Conservation (phyloP, 2,888 invertebrate genomes). For the Cartodere bifasciata region DNA sequence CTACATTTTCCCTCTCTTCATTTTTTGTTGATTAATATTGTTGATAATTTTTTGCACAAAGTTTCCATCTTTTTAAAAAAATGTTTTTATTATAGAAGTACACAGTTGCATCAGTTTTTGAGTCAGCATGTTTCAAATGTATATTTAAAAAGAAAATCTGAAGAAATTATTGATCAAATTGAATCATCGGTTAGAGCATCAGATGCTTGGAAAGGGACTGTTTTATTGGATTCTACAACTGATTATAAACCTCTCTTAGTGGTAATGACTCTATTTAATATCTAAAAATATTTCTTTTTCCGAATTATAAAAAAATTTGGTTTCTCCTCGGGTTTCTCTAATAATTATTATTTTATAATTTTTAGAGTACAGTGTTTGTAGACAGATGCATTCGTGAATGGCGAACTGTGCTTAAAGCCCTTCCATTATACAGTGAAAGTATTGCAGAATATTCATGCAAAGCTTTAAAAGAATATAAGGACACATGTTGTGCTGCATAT, state of each 20-base stretch:
- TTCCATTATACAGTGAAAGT: constrained; percentile 63
- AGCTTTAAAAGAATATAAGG: constrained; percentile 58
- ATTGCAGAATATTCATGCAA: constrained; percentile 60
- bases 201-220: constrained; percentile 68
- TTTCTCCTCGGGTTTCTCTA: no score
- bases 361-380: constrained; percentile 59
- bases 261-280: constrained; percentile 29
- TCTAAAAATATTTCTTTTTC: constrained; percentile 3
- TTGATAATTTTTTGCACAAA: constrained; percentile 17
- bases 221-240: constrained; percentile 54
- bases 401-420: constrained; percentile 50
- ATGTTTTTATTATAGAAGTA: constrained; percentile 29
- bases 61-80: constrained; percentile 3
- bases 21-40: no score
- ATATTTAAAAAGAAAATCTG: constrained; percentile 67
- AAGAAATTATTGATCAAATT: constrained; percentile 48
- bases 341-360: constrained; percentile 15
- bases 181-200: constrained; percentile 60
- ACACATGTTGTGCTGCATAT: constrained; percentile 62
- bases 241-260: constrained; percentile 53
- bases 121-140: constrained; percentile 78
- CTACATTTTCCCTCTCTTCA: no score
- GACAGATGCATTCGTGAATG: constrained; percentile 55
- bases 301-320: neutral
- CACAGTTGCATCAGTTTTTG: constrained; percentile 70